Conservation (phyloP, 1,140 invertebrate species). For the Stegodyphus dumicola region DNA sequence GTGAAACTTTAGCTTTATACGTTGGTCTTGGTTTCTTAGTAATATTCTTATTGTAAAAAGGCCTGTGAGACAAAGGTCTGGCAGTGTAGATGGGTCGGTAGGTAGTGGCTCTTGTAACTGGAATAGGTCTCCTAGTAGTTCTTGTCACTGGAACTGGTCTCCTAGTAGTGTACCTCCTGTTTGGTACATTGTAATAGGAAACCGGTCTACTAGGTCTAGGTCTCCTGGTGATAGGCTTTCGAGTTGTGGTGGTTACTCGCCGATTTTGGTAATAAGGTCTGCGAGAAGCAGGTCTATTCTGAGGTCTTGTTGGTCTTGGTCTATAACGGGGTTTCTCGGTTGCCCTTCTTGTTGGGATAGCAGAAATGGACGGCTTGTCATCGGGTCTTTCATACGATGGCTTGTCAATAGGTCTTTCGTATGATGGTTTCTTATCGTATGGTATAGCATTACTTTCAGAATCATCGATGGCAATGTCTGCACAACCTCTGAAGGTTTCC, state of each 20-base stretch:
- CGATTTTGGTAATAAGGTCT: background rate
- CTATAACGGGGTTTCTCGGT: conserved; percentile 11
- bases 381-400: background rate
- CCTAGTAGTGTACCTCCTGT: conserved; percentile 13
- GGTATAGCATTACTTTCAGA: conserved; percentile 41
- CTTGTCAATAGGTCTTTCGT: background rate
- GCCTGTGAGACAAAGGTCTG: conserved; percentile 41
- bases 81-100: conserved; percentile 49
- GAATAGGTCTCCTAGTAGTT: background rate
- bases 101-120: conserved; percentile 17
- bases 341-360: conserved; percentile 31
- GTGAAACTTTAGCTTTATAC: conserved; percentile 4
- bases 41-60: conserved; percentile 10
- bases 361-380: conserved; percentile 29
- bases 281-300: background rate
- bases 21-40: conserved; percentile 52
- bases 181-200: conserved; percentile 15
- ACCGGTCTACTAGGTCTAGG: background rate
- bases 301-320: conserved; percentile 27
- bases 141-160: conserved; percentile 11
- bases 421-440: background rate
- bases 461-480: conserved; percentile 61
- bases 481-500: conserved; percentile 62
- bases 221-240: background rate
- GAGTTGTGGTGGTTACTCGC: background rate